Evolutionary conservation across 2,113 vertebrate genomes (phyloP), one percentile per base, ranked within the genome.

Genomic region (Pollachius pollachius): DNA sequence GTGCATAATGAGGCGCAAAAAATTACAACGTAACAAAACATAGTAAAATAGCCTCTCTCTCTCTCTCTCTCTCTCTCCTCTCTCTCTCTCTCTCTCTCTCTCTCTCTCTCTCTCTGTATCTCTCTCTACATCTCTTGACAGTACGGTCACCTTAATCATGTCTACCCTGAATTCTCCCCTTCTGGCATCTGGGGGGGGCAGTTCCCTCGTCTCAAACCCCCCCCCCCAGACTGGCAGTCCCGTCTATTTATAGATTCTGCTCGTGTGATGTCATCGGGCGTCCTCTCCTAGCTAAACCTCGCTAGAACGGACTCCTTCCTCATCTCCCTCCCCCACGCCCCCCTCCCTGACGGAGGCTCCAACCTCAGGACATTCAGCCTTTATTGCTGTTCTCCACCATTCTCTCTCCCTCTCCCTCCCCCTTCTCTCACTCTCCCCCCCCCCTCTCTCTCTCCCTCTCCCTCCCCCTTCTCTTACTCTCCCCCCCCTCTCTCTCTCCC

Each of bases 281-380:
- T 81, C 77, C 83, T 66, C 72, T 81, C 80, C 69, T 12, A 69
- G 79, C 67, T 68, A 72, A 80, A 69, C 88, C 79, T 76, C 52
- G 56, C 17, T 71, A 82, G 84, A 90, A 82, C 85, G 41, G 77
- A 83, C 77, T 83, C 72, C 84, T 89, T 90, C 85, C 86, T 89
- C 85, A 89, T 88, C 75, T 80, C 81, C 70, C 81, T 76, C 72
- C 67, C 80, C 70, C 71, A 79, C 70, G 8, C 60, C 77, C 73
- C 77, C 81, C 88, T 89, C 82, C 85, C 81, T 79, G 78, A 87
- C 80, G 82, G 86, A 85, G 78, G 73, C 73, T 70, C 66, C 72
- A 72, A 83, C 85, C 79, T 66, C 71, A 79, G 87, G 81, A 85
- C 74, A 72, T 61, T 57, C 73, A 65, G 69, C 65, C 57, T 34